Conservation (phyloP, 2,113 vertebrate species). For the Xiphorhynchus elegans region DNA sequence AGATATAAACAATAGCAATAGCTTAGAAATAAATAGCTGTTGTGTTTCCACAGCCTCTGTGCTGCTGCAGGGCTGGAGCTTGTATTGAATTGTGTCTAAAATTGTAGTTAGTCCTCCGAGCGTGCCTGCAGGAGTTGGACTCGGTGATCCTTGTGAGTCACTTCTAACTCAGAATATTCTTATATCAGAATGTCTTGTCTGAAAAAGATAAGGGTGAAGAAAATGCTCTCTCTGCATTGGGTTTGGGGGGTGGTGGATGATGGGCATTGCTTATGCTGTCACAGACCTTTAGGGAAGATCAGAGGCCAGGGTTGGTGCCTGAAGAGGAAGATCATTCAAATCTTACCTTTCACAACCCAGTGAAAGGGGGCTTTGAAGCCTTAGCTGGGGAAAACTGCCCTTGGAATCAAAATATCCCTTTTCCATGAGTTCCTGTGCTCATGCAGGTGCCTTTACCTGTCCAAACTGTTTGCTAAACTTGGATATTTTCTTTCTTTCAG, state of each 20-base stretch:
- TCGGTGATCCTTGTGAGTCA: background rate
- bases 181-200: background rate
- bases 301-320: background rate
- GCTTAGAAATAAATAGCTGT: background rate
- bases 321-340: background rate
- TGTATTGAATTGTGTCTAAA: background rate
- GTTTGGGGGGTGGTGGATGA: background rate
- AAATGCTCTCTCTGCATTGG: background rate
- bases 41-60: background rate
- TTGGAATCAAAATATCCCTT: background rate
- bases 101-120: background rate
- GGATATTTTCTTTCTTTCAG: slow-evolving; percentile 74
- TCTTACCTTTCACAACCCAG: background rate
- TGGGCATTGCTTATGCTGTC: background rate
- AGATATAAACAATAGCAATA: background rate
- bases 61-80: background rate
- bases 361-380: background rate
- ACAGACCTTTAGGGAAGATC: background rate
- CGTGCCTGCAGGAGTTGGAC: background rate
- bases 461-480: background rate
- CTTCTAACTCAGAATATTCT: background rate
- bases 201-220: background rate
- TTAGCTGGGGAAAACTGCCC: background rate
- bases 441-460: background rate
- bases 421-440: background rate